Conservation (phyloP, 1,140 invertebrate genomes). For the Aphidius ervi region DNA sequence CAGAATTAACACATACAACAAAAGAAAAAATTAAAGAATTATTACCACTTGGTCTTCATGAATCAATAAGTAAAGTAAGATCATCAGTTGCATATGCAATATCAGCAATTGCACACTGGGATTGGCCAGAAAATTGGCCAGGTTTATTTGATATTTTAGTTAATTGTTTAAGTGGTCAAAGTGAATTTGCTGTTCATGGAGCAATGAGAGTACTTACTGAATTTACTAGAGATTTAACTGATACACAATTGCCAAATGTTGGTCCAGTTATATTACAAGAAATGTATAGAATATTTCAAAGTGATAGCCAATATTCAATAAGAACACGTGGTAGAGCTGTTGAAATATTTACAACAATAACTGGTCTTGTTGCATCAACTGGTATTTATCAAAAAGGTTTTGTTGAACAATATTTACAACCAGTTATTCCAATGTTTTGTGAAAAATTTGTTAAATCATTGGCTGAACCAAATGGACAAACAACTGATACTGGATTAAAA, state of each 20-base stretch:
- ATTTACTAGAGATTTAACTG: constrained; percentile 67
- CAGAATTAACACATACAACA: constrained; percentile 58
- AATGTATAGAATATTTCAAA: constrained; percentile 29
- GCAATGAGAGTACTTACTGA: constrained; percentile 75
- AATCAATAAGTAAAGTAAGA: constrained; percentile 69
- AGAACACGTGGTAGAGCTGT: constrained; percentile 62
- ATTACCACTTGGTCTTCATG: constrained; percentile 64
- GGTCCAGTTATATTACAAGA: constrained; percentile 73
- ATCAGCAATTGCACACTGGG: constrained; percentile 72
- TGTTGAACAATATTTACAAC: constrained; percentile 60
- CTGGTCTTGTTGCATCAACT: constrained; percentile 58
- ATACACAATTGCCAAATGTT: constrained; percentile 66
- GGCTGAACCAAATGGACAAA: constrained; percentile 57
- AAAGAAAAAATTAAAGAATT: constrained; percentile 67
- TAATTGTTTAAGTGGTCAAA: constrained; percentile 56
- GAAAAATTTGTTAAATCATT: constrained; percentile 66
- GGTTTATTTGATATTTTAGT: constrained; percentile 71
- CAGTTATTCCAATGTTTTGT: constrained; percentile 67
- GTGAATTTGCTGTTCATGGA: constrained; percentile 66
- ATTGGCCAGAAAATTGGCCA: constrained; percentile 78
- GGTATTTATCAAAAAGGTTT: constrained; percentile 57
- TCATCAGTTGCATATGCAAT: constrained; percentile 72
- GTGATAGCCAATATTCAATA: constrained; percentile 54
- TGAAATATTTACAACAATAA: constrained; percentile 64
- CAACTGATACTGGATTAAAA: constrained; percentile 65